Conservation (phyloP, 2,113 vertebrate genomes). For the Telmatochromis brachygnathus region DNA sequence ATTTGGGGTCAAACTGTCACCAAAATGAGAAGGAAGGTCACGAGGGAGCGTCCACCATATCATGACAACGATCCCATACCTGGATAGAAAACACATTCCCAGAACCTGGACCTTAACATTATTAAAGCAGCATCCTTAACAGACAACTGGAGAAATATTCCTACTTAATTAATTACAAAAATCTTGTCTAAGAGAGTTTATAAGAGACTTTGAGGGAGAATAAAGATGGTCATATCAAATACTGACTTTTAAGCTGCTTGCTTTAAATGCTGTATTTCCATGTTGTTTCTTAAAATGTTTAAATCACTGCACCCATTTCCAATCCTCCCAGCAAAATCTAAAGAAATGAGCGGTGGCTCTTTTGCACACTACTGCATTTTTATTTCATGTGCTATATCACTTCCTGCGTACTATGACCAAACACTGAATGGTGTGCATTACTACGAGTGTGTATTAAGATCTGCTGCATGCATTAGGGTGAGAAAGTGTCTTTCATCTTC, state of each 20-base stretch:
- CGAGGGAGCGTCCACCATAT: background rate
- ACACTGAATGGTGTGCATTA: background rate
- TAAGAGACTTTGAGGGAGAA: background rate
- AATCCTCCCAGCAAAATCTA: background rate
- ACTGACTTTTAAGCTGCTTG: background rate
- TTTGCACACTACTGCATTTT: background rate
- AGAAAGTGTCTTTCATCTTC: background rate
- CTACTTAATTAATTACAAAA: background rate
- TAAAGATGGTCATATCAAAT: background rate
- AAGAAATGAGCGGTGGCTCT: background rate
- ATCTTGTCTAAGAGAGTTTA: background rate
- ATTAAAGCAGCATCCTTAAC: background rate
- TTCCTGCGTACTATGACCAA: background rate
- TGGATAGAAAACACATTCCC: background rate
- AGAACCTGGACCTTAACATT: background rate
- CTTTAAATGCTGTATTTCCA: background rate
- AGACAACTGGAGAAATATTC: background rate
- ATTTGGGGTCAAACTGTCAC: background rate
- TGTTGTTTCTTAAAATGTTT: background rate
- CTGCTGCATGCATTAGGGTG: background rate
- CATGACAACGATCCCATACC: background rate
- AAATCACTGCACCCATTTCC: background rate
- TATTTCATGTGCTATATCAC: background rate
- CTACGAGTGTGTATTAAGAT: background rate
- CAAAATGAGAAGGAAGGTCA: background rate